phyloP scores from a whole-genome alignment of 2,888 invertebrate species.

The Lithosia quadra region DNA sequence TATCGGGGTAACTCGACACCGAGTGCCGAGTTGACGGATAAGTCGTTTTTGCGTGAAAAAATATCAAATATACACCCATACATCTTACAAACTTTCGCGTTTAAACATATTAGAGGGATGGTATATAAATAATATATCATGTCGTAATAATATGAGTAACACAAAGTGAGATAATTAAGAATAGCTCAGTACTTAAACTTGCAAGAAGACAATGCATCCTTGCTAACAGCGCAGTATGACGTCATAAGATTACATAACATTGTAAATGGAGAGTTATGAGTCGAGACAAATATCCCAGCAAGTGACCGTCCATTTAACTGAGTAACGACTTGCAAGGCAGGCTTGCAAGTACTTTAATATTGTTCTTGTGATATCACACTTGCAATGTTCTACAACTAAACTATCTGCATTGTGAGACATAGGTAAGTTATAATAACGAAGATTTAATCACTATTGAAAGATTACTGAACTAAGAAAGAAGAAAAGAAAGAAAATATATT shows the following conservation, averaged over 20 bases:
- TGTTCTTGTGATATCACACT: neutral
- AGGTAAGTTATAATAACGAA: neutral
- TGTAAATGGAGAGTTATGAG: neutral
- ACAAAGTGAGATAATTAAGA: neutral
- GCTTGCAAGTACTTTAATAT: neutral
- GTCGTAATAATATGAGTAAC: no score
- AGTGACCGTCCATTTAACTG: neutral
- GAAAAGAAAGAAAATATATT: no score
- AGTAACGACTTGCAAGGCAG: no score
- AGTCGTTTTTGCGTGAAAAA: no score
- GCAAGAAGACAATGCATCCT: neutral
- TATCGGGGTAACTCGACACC: no score
- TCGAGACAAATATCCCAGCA: neutral
- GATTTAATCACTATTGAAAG: neutral
- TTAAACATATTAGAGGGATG: no score
- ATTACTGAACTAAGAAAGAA: neutral
- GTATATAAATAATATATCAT: no score
- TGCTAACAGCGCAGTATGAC: slow-evolving; percentile 5
- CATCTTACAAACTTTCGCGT: no score
- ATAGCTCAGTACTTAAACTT: neutral
- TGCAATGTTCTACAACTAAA: neutral
- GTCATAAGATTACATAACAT: neutral
- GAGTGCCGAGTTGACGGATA: no score
- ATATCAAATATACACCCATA: no score
- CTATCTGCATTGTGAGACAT: neutral